Percentiles rank a stretch among this genome's conserved stretches.
phyloP scores from a whole-genome alignment of 1,140 invertebrate genomes.

The Parapsyche elsis region DNA sequence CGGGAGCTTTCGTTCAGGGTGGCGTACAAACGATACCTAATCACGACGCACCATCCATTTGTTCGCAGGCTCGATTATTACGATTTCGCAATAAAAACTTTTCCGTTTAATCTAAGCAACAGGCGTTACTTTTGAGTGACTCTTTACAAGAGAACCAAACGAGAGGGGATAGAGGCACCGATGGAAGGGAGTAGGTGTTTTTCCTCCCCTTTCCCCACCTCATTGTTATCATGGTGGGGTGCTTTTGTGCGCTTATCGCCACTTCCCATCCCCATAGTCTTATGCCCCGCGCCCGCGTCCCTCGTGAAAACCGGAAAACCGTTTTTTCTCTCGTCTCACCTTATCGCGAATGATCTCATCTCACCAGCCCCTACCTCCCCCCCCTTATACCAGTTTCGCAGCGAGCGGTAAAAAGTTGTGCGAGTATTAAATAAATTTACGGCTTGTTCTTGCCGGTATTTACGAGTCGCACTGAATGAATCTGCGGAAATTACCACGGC shows the following conservation, averaged over 20 bases:
- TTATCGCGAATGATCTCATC: conserved; percentile 49
- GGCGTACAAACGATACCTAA: conserved; percentile 22
- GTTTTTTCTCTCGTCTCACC: conserved; percentile 43
- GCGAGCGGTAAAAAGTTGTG: conserved; percentile 43
- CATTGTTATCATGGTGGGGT: not conserved
- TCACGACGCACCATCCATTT: conserved; percentile 2
- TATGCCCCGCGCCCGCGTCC: conserved; percentile 5
- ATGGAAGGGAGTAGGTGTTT: not conserved
- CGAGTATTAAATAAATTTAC: conserved; percentile 53
- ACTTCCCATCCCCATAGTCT: conserved; percentile 21
- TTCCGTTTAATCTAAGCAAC: conserved; percentile 44
- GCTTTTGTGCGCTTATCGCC: conserved; percentile 28
- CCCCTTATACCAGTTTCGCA: not conserved
- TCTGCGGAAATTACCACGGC: conserved; percentile 30
- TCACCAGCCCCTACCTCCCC: not conserved
- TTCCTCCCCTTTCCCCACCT: not conserved
- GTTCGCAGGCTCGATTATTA: conserved; percentile 7
- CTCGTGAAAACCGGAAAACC: conserved; percentile 44
- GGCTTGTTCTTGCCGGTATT: conserved; percentile 46
- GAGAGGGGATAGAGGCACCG: not conserved
- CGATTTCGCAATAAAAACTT: conserved; percentile 39
- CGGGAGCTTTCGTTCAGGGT: not conserved
- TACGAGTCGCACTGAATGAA: conserved; percentile 50
- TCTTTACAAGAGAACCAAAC: not conserved
- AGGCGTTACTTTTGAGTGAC: conserved; percentile 44